Percentiles rank a stretch among this genome's conserved stretches.
Conservation (phyloP, 2,113 vertebrate species). For the Centropus bengalensis region DNA sequence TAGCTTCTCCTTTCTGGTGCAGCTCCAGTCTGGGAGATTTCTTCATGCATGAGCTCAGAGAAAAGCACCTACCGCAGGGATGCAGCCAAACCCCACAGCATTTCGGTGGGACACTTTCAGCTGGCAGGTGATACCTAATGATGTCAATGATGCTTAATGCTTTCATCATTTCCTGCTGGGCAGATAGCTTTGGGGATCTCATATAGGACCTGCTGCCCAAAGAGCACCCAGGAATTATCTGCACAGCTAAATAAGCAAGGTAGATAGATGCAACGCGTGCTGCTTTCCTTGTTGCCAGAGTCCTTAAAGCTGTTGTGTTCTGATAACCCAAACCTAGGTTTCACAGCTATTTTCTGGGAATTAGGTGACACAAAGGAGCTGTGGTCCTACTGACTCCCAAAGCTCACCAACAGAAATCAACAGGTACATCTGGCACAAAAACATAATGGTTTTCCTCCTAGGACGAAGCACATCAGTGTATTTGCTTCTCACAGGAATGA, state of each 20-base stretch:
- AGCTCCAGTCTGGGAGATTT: constrained; percentile 39
- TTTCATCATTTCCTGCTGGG: neutral
- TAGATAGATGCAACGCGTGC: neutral
- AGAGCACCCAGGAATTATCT: neutral
- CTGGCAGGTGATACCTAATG: neutral
- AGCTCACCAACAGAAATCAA: neutral
- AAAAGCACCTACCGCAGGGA: constrained; percentile 10
- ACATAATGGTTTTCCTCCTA: neutral
- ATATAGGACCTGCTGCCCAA: neutral
- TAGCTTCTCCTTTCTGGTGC: constrained; percentile 43
- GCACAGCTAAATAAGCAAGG: neutral
- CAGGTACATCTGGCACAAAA: neutral
- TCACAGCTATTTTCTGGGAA: neutral
- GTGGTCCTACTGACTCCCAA: neutral
- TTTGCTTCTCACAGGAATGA: neutral
- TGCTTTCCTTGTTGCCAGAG: neutral
- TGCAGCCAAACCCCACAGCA: neutral
- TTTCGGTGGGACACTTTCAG: neutral
- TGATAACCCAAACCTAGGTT: neutral
- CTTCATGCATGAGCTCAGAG: neutral
- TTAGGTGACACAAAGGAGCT: neutral
- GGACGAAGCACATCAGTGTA: neutral
- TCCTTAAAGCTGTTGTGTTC: neutral
- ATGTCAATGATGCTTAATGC: neutral
- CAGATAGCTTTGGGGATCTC: neutral